A percentile compares a stretch with the other conserved stretches of the same genome.
phyloP scores from a whole-genome alignment of 2,797 vertebrate genomes.

The Lepus townsendii region DNA sequence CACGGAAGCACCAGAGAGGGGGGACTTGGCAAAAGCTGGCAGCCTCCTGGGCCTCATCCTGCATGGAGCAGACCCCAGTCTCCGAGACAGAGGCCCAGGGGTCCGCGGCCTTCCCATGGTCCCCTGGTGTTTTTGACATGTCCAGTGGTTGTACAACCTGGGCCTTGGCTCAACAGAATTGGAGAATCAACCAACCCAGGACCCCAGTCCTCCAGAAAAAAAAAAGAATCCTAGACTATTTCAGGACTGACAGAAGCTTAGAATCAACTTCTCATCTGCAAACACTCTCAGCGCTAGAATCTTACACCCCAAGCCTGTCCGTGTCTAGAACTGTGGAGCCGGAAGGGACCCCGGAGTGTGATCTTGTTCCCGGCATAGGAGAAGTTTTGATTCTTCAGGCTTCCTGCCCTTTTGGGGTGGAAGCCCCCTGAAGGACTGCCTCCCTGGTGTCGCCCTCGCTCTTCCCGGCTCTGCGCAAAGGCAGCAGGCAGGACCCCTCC shows the following conservation, averaged over 20 bases:
- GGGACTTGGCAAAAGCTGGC: neutral
- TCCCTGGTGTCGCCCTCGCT: neutral
- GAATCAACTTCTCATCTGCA: neutral
- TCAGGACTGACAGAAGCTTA: neutral
- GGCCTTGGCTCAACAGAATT: neutral
- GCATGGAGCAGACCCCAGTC: neutral
- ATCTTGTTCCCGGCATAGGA: conserved; percentile 37
- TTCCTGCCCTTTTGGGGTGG: neutral
- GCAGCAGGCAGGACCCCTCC: conserved; percentile 11
- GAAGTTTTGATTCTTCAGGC: conserved; percentile 38
- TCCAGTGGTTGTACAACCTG: neutral
- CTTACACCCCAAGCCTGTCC: neutral
- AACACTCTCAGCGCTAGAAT: neutral
- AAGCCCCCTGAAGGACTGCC: neutral
- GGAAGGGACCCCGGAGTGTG: neutral
- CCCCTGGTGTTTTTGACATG: neutral
- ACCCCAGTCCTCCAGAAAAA: neutral
- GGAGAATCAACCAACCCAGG: neutral
- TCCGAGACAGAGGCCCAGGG: neutral
- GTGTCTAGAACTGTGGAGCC: neutral
- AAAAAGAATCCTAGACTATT: neutral
- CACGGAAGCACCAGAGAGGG: neutral
- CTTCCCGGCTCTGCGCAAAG: conserved; percentile 25
- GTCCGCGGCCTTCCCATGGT: neutral
- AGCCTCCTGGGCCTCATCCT: neutral